Base-by-base conservation (phyloP, 2,888 invertebrate species). In the Ctenicera cuprea region DNA sequence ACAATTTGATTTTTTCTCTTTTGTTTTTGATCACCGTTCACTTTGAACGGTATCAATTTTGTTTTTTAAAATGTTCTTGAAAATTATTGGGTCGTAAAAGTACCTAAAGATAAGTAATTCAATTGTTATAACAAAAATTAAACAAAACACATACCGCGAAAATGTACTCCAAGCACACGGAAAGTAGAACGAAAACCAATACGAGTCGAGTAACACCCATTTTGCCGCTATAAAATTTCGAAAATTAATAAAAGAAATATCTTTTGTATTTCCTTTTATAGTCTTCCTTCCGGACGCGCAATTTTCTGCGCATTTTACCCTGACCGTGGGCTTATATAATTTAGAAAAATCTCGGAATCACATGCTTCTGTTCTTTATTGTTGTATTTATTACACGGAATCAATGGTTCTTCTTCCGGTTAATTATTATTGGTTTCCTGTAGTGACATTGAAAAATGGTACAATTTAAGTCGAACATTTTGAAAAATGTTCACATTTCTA, bases 241-340 rank as follows among this genome's bases (percentile, higher is more conserved):
- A 54, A 71, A 64, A 43, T 54, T 65, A 26, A 52, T 37, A 61
- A 43, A 41, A 38, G 59, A 61, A 38, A 48, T 22, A 38, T 38
- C 41, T 9, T 48, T 37, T 8, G 30, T 11, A 33, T 37, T 18
- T 43, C 22, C 43, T 68, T 73, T 52, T 73, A 73, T 73, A 67
- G 26, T 14, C 26, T 38, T 50, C 22, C 18, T 26, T 14, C 12
- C 33, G 26, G 16, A 30, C 38, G 62, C 62, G 62, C 43, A 26
- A 12, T 48, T 18, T 64, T 48, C 30, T 65, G 66, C 69, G 73
- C 73, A 59, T 22, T 73, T 73, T 26, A 62, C 73, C 73, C 73
- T 73, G 73, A 73, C 73, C 69, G 63, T 73, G 73, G 59, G 64
- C 41, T 73, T 73, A 73, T 41, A 70, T 73, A 73, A 73, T 41